phyloP scores from a whole-genome alignment of 1,140 invertebrate genomes.

The Heliconius hermathena region DNA sequence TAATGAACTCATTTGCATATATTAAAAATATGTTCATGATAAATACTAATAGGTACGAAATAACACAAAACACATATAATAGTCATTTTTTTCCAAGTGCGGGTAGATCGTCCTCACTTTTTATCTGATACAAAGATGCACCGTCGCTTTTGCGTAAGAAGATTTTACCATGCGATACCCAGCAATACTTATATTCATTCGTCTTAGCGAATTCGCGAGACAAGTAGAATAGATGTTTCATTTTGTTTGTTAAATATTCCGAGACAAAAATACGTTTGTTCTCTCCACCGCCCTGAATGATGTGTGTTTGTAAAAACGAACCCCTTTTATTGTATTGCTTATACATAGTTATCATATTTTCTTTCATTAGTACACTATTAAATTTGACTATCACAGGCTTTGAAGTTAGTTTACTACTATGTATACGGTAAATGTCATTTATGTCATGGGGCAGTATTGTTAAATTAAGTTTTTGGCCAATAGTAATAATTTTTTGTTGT shows the following conservation, averaged over 20 bases:
- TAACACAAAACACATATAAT: neutral
- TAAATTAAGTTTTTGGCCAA: too few species aligned
- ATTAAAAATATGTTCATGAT: neutral
- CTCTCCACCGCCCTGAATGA: neutral
- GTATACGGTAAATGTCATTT: too few species aligned
- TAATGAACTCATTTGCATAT: neutral
- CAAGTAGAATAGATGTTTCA: constrained; percentile 39
- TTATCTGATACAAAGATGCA: neutral
- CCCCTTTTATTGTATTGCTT: constrained; percentile 25
- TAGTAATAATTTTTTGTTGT: too few species aligned
- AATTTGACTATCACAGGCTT: constrained; percentile 30
- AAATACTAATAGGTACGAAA: neutral
- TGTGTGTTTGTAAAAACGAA: too few species aligned
- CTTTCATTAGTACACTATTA: constrained; percentile 23
- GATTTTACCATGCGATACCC: constrained; percentile 38
- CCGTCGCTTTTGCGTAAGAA: constrained; percentile 39
- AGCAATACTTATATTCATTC: constrained; percentile 37
- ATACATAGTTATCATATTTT: constrained; percentile 7
- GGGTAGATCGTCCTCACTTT: neutral
- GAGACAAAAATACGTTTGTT: constrained; percentile 23
- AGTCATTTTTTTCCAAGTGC: neutral
- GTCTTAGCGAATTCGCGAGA: constrained; percentile 29
- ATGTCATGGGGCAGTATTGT: too few species aligned
- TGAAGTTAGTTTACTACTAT: too few species aligned
- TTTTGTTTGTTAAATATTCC: constrained; percentile 28